Evolutionary conservation across 2,113 vertebrate species (phyloP), one percentile per base, ranked within the genome.

Genomic region (Atlantisia rogersi): DNA sequence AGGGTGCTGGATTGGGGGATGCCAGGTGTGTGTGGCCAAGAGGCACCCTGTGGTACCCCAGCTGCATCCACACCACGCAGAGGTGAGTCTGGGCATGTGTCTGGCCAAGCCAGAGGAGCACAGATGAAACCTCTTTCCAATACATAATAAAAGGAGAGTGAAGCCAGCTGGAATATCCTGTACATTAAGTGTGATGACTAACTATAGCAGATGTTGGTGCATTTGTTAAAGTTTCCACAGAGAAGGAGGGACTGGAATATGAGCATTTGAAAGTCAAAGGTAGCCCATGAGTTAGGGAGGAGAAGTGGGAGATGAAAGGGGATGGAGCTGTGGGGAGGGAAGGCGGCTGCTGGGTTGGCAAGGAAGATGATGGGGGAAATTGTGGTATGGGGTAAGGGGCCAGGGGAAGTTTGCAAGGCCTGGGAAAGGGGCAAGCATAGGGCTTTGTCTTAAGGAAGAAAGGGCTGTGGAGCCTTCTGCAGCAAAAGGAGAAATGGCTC

Each of bases 171-270:
- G 96, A 97, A 97, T 95, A 89, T 95, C 93, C 94, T 95, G 95
- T 96, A 96, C 96, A 97, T 97, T 95, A 97, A 96, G 95, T 97
- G 95, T 91, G 96, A 96, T 97, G 96, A 97, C 96, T 97, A 97
- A 97, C 96, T 95, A 90, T 64, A 97, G 96, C 96, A 97, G 96
- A 97, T 97, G 96, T 95, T 89, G 84, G 83, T 91, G 94, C 74
- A 58, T 96, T 97, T 97, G 95, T 89, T 97, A 97, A 96, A 96
- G 91, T 97, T 97, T 97, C 96, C 96, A 97, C 95, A 92, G 93
- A 96, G 81, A 88, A 97, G 86, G 93, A 95, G 77, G 89, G 77
- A 92, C 96, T 95, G 94, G 94, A 96, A 95, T 89, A 95, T 25
- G 86, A 97, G 86, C 83, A 6, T 82, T 89, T 89, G 86, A 82